Conservation (phyloP, 2,888 invertebrate genomes). For the Sinodicranocentrus sp. region DNA sequence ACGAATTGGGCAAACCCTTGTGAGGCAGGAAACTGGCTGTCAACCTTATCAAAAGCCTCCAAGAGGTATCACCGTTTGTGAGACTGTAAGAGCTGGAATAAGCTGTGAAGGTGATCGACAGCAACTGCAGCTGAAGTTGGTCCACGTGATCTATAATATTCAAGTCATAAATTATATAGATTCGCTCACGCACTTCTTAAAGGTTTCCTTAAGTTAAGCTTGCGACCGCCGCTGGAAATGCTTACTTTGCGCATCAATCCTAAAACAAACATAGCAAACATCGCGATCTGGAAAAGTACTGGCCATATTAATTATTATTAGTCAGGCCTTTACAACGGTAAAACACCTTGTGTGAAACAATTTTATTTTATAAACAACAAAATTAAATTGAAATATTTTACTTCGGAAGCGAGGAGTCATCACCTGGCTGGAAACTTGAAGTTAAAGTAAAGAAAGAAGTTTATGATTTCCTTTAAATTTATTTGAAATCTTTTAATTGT, state of each 20-base stretch:
- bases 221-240: constrained; percentile 31
- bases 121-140: constrained; percentile 48
- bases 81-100: constrained; percentile 1
- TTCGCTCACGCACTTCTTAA: constrained; percentile 17
- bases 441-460: too few species aligned
- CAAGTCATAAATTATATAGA: constrained; percentile 54
- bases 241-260: constrained; percentile 28
- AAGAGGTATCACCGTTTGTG: neutral
- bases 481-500: too few species aligned
- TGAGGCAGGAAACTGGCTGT: constrained; percentile 22
- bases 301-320: neutral
- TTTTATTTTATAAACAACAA: constrained; percentile 21
- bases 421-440: too few species aligned
- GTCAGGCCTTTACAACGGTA: neutral
- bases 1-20: constrained; percentile 2
- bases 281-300: neutral
- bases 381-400: neutral
- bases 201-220: neutral
- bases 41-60: constrained; percentile 8
- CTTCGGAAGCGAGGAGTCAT: neutral
- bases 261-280: neutral
- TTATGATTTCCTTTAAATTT: too few species aligned
- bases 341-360: neutral
- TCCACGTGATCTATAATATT: constrained; percentile 51
- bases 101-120: constrained; percentile 23